A percentile compares a stretch with the other conserved stretches of the same genome.
phyloP scores from a whole-genome alignment of 35 echinoderm and acorn worm species.

The Hemicentrotus pulcherrimus region DNA sequence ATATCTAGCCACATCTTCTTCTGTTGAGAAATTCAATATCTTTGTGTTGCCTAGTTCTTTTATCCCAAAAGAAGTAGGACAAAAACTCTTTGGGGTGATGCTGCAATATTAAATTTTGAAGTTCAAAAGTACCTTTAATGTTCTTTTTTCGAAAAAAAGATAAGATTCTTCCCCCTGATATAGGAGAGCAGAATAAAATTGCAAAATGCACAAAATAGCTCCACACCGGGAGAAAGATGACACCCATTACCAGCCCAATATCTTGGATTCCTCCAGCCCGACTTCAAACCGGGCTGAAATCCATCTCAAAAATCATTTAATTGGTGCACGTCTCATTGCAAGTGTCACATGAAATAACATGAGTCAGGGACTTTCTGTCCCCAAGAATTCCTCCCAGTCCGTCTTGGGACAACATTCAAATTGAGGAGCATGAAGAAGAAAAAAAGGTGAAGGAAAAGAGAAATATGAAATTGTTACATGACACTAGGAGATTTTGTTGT shows the following conservation, averaged over 20 bases:
- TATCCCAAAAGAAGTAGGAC: not conserved
- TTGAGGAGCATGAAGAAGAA: not conserved
- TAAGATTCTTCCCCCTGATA: not conserved
- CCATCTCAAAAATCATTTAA: constrained; percentile 19
- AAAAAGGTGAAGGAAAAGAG: not conserved
- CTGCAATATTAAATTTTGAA: not conserved
- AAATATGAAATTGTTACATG: not conserved
- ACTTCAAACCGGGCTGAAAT: not conserved
- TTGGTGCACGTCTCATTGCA: not conserved
- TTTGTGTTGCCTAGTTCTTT: not conserved
- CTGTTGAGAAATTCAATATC: not conserved
- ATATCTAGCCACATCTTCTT: not conserved
- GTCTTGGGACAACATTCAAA: not conserved
- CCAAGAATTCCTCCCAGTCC: not conserved
- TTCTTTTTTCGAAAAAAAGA: not conserved
- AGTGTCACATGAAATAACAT: constrained; percentile 35
- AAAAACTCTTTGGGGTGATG: not conserved
- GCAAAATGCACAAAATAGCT: constrained; percentile 11
- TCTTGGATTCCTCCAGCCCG: not conserved
- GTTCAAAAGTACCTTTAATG: not conserved
- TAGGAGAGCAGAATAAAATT: not conserved
- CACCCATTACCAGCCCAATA: constrained; percentile 38
- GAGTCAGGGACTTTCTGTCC: constrained; percentile 9
- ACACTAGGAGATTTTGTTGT: not conserved
- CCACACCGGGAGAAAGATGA: constrained; percentile 10